A percentile compares a stretch with the other conserved stretches of the same genome.
Evolutionary conservation across 2,113 vertebrate species (phyloP).

Genomic region (Phyllopteryx taeniolatus): DNA sequence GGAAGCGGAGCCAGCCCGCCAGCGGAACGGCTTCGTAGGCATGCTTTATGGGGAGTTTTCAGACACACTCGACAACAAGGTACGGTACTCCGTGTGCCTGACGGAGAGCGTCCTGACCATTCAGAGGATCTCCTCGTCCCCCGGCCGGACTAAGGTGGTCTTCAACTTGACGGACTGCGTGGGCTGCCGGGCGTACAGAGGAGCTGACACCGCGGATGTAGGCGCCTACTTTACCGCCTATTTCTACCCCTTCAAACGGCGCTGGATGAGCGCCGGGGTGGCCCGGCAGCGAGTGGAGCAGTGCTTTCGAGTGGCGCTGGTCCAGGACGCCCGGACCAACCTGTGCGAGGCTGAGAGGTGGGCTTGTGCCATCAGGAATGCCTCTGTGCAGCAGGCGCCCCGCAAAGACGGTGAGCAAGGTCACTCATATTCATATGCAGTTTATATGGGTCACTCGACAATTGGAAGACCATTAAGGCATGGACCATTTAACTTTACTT

Average conservation of each 20-base stretch:
- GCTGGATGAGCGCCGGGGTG: conserved; percentile 71
- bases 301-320: conserved; percentile 69
- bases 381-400: conserved; percentile 49
- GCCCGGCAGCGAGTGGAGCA: conserved; percentile 73
- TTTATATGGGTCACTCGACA: background rate
- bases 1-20: conserved; percentile 54
- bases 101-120: conserved; percentile 65
- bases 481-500: conserved; percentile 8
- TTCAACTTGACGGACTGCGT: conserved; percentile 71
- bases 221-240: conserved; percentile 71
- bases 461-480: background rate
- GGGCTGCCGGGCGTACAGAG: conserved; percentile 66
- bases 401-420: conserved; percentile 65
- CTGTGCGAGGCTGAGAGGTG: conserved; percentile 74
- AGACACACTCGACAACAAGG: conserved; percentile 60
- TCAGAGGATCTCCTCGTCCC: conserved; percentile 59
- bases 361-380: conserved; percentile 68
- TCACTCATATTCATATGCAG: background rate
- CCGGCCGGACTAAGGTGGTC: conserved; percentile 60
- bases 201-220: conserved; percentile 53
- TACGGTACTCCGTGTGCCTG: conserved; percentile 70
- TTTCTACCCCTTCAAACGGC: conserved; percentile 72
- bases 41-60: conserved; percentile 72
- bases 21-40: conserved; percentile 51
- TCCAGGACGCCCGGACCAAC: conserved; percentile 66